A percentile compares a stretch with the other conserved stretches of the same genome.
phyloP scores from a whole-genome alignment of 1,140 invertebrate genomes.

The Delia radicum region DNA sequence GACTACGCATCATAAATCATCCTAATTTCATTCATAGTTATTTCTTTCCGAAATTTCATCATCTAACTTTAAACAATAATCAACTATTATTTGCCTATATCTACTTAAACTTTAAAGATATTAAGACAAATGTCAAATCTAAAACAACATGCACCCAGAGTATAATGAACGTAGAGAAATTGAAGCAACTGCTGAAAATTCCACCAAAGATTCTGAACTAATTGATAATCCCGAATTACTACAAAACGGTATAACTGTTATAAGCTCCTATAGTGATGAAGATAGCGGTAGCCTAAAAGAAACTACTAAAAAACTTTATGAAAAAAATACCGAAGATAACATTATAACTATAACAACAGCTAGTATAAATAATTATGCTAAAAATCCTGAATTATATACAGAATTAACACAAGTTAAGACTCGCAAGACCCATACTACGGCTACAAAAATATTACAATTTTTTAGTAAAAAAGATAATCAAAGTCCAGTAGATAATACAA shows the following conservation, averaged over 20 bases:
- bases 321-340: conserved; percentile 33
- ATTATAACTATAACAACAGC: conserved; percentile 53
- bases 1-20: background rate
- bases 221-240: background rate
- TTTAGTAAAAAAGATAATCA: background rate
- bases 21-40: background rate
- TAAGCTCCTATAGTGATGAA: background rate
- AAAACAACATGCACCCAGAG: conserved; percentile 12
- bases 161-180: background rate
- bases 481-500: background rate
- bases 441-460: conserved; percentile 11
- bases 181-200: background rate
- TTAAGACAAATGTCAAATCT: conserved; percentile 10
- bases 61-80: background rate
- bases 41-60: background rate
- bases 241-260: background rate
- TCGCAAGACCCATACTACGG: background rate
- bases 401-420: conserved; percentile 23
- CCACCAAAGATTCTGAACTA: background rate
- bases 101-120: background rate
- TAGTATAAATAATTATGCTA: conserved; percentile 30
- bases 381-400: background rate
- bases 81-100: background rate
- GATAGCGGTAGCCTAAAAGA: background rate
- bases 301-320: background rate